Evolutionary conservation across 1,140 invertebrate species (phyloP).

Genomic region (Radopholus similis): DNA sequence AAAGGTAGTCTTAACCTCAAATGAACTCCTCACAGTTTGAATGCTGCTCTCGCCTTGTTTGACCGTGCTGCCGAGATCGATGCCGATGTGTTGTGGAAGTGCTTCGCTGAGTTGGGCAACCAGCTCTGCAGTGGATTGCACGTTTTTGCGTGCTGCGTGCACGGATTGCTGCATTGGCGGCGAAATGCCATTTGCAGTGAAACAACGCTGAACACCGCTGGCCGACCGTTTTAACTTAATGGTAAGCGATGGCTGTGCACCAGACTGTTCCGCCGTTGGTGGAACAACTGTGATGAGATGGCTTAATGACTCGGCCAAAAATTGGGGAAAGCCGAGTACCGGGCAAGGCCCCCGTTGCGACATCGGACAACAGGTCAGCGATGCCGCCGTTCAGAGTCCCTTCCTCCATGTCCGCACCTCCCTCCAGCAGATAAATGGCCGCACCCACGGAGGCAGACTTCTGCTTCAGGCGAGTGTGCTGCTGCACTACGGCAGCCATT

Average conservation of each 20-base stretch:
- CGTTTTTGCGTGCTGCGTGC: constrained; percentile 34
- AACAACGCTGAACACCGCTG: constrained; percentile 12
- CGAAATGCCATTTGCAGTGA: neutral
- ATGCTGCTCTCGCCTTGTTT: neutral
- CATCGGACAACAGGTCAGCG: neutral
- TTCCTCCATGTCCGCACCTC: neutral
- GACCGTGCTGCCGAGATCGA: neutral
- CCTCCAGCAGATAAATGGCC: neutral
- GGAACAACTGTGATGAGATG: neutral
- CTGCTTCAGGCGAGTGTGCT: constrained; percentile 10
- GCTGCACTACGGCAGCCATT: constrained; percentile 2
- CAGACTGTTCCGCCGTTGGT: neutral
- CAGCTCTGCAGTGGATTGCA: constrained; percentile 42
- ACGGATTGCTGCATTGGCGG: constrained; percentile 2
- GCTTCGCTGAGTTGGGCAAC: constrained; percentile 26
- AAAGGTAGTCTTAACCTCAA: neutral
- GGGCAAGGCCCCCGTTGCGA: neutral
- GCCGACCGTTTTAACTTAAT: constrained; percentile 17
- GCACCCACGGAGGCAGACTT: constrained; percentile 23
- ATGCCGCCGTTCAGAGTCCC: neutral
- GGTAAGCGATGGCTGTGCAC: constrained; percentile 4
- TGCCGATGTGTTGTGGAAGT: constrained; percentile 22
- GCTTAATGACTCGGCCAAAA: neutral
- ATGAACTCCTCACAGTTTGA: neutral
- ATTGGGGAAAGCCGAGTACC: neutral